phyloP scores from a whole-genome alignment of 2,113 vertebrate genomes.

The Pelecanoides urinatrix region DNA sequence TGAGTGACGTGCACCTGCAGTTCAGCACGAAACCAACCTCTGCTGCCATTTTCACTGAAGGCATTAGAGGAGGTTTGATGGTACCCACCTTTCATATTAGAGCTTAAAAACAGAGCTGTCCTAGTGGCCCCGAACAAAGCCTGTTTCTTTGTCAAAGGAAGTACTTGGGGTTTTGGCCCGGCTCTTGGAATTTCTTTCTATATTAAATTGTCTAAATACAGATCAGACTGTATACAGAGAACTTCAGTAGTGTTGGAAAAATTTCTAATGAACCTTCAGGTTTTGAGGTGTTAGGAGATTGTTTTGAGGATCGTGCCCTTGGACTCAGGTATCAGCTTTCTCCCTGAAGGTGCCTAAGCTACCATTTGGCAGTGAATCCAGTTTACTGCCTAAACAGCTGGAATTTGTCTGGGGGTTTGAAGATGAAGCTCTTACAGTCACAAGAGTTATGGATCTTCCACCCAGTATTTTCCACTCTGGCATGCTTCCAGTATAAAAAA shows the following conservation, averaged over 20 bases:
- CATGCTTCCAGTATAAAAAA: not conserved
- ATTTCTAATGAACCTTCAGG: not conserved
- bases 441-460: not conserved
- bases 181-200: not conserved
- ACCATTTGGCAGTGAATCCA: not conserved
- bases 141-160: not conserved
- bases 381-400: not conserved
- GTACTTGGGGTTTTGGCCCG: not conserved
- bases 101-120: not conserved
- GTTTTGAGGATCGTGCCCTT: not conserved
- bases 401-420: not conserved
- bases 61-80: not conserved
- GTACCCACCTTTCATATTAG: not conserved
- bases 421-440: not conserved
- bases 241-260: not conserved
- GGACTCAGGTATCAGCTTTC: not conserved
- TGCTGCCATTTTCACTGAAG: not conserved
- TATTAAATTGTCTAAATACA: not conserved
- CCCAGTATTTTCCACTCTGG: not conserved
- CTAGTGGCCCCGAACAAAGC: not conserved
- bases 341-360: not conserved
- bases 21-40: not conserved
- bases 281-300: not conserved
- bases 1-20: rapidly evolving
- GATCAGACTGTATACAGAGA: not conserved